These are phyloP conservation scores for Coelopa frigida DNA, from an alignment of 1,140 invertebrate species.

Conservation along the genomic window DNA sequence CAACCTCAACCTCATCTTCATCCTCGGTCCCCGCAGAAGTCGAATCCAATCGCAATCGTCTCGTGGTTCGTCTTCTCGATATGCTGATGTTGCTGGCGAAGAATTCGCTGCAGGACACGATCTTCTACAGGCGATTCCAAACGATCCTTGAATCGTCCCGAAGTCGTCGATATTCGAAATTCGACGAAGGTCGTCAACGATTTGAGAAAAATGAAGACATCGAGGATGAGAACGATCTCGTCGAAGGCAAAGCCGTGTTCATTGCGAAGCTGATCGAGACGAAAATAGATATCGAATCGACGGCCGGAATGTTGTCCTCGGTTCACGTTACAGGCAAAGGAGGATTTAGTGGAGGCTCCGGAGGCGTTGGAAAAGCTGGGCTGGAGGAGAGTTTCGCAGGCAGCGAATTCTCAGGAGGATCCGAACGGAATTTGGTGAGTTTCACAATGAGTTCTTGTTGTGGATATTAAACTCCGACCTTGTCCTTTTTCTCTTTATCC, in stretches of 20 bases:
- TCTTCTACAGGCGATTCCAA: conserved; percentile 40
- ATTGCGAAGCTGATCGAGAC: conserved; percentile 43
- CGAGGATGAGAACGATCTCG: neutral
- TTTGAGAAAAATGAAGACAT: neutral
- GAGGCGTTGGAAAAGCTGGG: too few relatives aligned
- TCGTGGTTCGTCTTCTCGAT: conserved; percentile 22
- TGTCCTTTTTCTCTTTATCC: too few relatives aligned
- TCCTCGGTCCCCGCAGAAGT: too few relatives aligned
- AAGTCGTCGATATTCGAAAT: too few relatives aligned
- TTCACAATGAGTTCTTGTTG: too few relatives aligned
- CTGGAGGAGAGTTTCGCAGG: neutral
- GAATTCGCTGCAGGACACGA: conserved; percentile 29
- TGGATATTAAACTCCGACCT: too few relatives aligned
- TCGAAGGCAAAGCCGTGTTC: conserved; percentile 31
- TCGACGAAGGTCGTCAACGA: too few relatives aligned
- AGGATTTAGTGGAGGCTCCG: neutral
- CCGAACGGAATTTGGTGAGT: too few relatives aligned
- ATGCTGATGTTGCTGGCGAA: conserved; percentile 20
- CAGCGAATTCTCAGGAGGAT: too few relatives aligned
- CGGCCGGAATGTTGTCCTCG: neutral
- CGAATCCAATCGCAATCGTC: neutral
- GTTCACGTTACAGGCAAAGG: conserved; percentile 1
- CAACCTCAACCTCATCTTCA: too few relatives aligned
- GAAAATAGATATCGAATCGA: conserved; percentile 31
- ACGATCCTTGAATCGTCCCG: too few relatives aligned